Evolutionary conservation across 2,888 invertebrate genomes (phyloP), one percentile per base, ranked within the genome.

Genomic region (Alviniconcha strummeri): DNA sequence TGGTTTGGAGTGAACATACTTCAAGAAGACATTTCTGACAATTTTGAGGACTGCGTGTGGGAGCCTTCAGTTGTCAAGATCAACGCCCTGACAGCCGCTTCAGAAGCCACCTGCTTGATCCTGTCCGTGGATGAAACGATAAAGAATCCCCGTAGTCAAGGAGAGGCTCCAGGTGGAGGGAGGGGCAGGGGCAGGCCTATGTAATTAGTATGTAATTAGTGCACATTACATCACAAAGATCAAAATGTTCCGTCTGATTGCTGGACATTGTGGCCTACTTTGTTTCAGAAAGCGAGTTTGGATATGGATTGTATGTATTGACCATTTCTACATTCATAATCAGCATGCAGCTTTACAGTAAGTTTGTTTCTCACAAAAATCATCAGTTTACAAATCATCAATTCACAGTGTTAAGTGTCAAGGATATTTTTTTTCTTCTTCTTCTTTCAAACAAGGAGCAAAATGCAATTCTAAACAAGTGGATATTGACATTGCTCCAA

Each of bases 111-210:
- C 17, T 98, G 98, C 89, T 96, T 99, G 92, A 97, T 99, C 90
- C 95, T 99, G 9, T 98, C 98, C 0, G 98, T 99, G 0, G 99
- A 99, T 92, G 99, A 99, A 94, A 99, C 99, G 0, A 98, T 99
- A 90, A 98, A 88, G 83, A 91, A 91, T 85, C 92, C 92, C 13
- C 88, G 88, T 78, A 86, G 91, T 69, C 89, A 87, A 55, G 84
- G 83, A 5, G 87, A 84, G n/a, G 84, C 87, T 2, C 86, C 86
- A 80, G 91, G 91, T 3, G 85, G 90, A 60, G 93, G 93, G 3
- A 87, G 93, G 55, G 93, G 93, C 57, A 83, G 92, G 84, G 86
- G 86, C 9, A 83, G 88, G 83, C 91, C 91, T 13, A 90, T 91
- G 90, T 91, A 86, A 81, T 79, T n/a, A 72, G 19, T 17, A 75